Conservation (phyloP, 2,797 vertebrate genomes). For the Scolopax rusticola region DNA sequence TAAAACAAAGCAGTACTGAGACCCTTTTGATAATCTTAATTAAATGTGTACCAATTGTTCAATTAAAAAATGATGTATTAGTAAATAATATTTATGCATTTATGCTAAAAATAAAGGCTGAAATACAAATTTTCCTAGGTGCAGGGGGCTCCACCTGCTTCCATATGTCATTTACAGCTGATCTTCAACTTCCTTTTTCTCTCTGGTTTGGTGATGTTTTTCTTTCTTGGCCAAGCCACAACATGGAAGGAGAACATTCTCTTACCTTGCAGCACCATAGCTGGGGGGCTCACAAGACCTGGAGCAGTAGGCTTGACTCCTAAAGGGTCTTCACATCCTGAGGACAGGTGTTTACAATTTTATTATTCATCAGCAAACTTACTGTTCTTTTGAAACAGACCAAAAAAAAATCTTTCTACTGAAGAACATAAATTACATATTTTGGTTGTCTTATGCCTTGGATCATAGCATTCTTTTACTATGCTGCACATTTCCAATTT, state of each 20-base stretch:
- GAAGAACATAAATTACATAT: neutral
- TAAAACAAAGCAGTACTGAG: neutral
- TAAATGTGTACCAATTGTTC: neutral
- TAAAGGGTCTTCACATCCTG: neutral
- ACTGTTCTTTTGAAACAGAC: neutral
- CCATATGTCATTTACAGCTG: neutral
- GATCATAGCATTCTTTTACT: neutral
- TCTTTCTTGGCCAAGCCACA: neutral
- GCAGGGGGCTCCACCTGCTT: neutral
- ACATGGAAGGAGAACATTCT: fast-evolving
- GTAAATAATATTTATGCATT: neutral
- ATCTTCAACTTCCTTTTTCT: neutral
- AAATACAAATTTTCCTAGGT: neutral
- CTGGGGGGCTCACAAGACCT: neutral
- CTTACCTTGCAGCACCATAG: neutral
- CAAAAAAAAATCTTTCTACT: neutral
- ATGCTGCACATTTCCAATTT: neutral
- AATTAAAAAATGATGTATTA: neutral
- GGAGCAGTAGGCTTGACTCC: neutral
- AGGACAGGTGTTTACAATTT: neutral
- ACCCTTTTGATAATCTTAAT: neutral
- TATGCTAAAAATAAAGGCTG: neutral
- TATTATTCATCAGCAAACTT: neutral
- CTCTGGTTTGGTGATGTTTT: neutral
- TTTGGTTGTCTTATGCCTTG: neutral